Evolutionary conservation across 2,888 invertebrate species (phyloP), one percentile per base, ranked within the genome.

Genomic region (Craniophora ligustri): DNA sequence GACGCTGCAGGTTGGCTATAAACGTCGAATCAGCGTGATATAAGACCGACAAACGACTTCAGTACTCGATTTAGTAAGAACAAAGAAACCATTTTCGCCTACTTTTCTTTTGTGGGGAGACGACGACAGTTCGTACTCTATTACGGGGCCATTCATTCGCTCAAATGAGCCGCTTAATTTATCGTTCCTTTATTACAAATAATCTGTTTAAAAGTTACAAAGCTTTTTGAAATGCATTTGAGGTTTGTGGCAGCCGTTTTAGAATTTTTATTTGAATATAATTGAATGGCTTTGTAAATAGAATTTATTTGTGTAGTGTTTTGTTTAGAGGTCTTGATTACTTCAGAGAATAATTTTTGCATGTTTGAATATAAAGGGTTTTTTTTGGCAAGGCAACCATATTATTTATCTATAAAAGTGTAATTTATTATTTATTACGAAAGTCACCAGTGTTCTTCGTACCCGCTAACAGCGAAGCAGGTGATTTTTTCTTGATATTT

Each of bases 11-110:
- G 76, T 77, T 76, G 81, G 82, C 88, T 74, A 88, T 91, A 89
- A 92, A 92, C 80, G 92, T 92, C 92, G 88, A 89, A 90, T 92
- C 90, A 90, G 84, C 82, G 85, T 89, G 89, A 89, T 89, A 89
- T 91, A 92, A 86, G 84, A 82, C 82, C 89, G 89, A 89, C 89
- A 91, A 91, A 91, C 89, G 89, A 84, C 86, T 83, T 72, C 80
- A 79, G 86, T 85, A 88, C 87, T 90, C 90, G 88, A 90, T 91
- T 90, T 88, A 86, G 81, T 84, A 88, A 91, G 91, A 92, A 92
- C 91, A 91, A 91, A 90, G 91, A 86, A 87, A 84, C 78, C 82
- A 76, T 84, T 82, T 79, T 80, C 79, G 76, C 79, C 85, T 85
- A 86, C 88, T 87, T 91, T 90, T 88, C 89, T 91, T 89, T 89